Evolutionary conservation across 2,888 invertebrate genomes (phyloP).

Genomic region (Calliopum simillimum): DNA sequence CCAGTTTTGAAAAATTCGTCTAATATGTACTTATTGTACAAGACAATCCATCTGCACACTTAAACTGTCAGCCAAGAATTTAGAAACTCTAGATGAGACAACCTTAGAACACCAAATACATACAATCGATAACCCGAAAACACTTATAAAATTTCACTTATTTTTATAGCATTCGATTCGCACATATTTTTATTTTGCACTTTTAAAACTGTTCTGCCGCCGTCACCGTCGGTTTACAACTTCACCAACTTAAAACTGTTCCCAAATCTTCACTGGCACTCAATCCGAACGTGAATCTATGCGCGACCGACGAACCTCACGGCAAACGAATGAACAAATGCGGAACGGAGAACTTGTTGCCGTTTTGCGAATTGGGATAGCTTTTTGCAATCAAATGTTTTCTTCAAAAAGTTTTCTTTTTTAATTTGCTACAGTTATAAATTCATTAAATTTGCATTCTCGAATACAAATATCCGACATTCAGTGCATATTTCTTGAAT

Average conservation of each 20-base stretch:
- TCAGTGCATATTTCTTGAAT: slow-evolving; percentile 36
- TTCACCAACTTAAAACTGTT: slow-evolving; percentile 1
- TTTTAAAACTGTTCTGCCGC: slow-evolving; percentile 18
- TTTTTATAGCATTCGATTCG: neutral
- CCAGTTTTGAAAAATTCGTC: no score
- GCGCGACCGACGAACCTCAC: slow-evolving; percentile 6
- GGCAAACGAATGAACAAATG: slow-evolving; percentile 17
- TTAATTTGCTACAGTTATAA: neutral
- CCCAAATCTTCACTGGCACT: slow-evolving; percentile 5
- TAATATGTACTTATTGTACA: no score
- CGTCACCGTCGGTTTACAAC: neutral
- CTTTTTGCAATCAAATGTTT: neutral
- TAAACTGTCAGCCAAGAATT: neutral
- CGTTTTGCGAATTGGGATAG: slow-evolving; percentile 33
- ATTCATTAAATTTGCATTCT: slow-evolving; percentile 6
- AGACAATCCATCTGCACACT: no score
- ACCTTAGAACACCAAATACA: neutral
- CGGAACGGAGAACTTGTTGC: slow-evolving; percentile 33
- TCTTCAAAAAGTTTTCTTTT: no score
- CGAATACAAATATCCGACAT: slow-evolving; percentile 19
- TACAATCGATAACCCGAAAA: no score
- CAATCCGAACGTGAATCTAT: neutral
- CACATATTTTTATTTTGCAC: slow-evolving; percentile 8
- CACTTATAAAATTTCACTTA: no score
- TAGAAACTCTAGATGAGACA: slow-evolving; percentile 8